A percentile compares a stretch with the other conserved stretches of the same genome.
These are phyloP conservation scores for Trachythela sp. DNA, from an alignment of 64 coral and sea anemone species.

Conservation along the genomic window DNA sequence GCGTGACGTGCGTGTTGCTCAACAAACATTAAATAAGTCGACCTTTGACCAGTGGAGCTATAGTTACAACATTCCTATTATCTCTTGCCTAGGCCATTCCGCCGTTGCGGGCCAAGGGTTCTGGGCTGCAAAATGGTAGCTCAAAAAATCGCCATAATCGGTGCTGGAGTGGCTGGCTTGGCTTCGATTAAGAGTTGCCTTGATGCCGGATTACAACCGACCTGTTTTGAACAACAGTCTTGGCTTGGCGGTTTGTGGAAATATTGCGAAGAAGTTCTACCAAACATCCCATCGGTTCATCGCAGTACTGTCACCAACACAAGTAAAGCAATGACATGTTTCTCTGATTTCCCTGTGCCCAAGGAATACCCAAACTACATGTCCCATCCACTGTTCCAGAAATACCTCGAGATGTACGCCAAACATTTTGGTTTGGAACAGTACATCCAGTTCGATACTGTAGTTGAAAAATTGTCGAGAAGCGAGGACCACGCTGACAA, in stretches of 20 bases:
- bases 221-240: slow-evolving; percentile 59
- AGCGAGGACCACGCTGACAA: slow-evolving; percentile 26
- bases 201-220: slow-evolving; percentile 74
- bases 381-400: neutral
- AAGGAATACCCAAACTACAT: slow-evolving; percentile 77
- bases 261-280: slow-evolving; percentile 31
- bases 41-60: no score
- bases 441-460: slow-evolving; percentile 52
- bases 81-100: no score
- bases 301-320: slow-evolving; percentile 72
- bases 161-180: slow-evolving; percentile 64
- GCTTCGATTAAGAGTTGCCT: slow-evolving; percentile 62
- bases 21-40: no score
- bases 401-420: slow-evolving; percentile 59
- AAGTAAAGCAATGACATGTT: slow-evolving; percentile 69
- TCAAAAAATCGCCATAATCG: slow-evolving; percentile 60
- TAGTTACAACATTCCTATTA: no score
- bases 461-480: slow-evolving; percentile 37
- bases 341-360: slow-evolving; percentile 84
- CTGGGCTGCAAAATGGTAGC: neutral
- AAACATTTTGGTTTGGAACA: slow-evolving; percentile 48
- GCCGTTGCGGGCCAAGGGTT: no score
- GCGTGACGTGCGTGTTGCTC: no score
- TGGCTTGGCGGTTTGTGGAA: slow-evolving; percentile 79
- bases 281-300: slow-evolving; percentile 34